Base-by-base conservation (phyloP, 2,888 invertebrate genomes). In the Agonopterix alstromeriana region DNA sequence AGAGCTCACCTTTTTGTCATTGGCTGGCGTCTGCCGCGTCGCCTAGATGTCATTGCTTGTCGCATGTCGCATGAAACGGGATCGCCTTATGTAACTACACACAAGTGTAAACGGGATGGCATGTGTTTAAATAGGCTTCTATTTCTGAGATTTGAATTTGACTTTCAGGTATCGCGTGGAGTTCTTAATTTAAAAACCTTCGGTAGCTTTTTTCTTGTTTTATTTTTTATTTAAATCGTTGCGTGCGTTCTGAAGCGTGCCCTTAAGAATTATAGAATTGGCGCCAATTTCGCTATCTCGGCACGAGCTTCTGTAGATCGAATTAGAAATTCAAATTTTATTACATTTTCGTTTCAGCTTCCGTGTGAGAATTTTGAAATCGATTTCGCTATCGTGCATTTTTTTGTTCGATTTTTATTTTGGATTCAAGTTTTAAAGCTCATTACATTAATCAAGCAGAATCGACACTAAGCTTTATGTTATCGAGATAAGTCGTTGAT, bases 11-110 rank as follows among this genome's bases (percentile, higher is more conserved):
- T 48, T 50, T 52, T 60, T 70, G 67, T 70, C 68, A 82, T 82
- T 82, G 81, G 80, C 57, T 59, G 56, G 41, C 49, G 55, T 52
- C 47, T 51, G 49, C 50, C 58, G 53, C 63, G 66, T 66, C 63
- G 61, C 60, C 56, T 72, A 74, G 74, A 75, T 81, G 82, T 80
- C 82, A 82, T 72, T 65, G 70, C 66, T 61, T 77, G 77, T 77
- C 76, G 71, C 70, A 63, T 72, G 65, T 69, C 66, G 66, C 69
- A 66, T 65, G 56, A 63, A 70, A 58, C 55, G 57, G 57, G 68
- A 73, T 48, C 53, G 65, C 43, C 7, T 36, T 52, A 62, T 54
- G 43, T 42, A 36, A 46, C 36, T 48, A 52, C 35, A 1, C 2
- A 11, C 8, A 42, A 3, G 65, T 49, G 53, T 10, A 57, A 73